phyloP scores from a whole-genome alignment of 2,113 vertebrate genomes.

The Dunckerocampus dactyliophorus region DNA sequence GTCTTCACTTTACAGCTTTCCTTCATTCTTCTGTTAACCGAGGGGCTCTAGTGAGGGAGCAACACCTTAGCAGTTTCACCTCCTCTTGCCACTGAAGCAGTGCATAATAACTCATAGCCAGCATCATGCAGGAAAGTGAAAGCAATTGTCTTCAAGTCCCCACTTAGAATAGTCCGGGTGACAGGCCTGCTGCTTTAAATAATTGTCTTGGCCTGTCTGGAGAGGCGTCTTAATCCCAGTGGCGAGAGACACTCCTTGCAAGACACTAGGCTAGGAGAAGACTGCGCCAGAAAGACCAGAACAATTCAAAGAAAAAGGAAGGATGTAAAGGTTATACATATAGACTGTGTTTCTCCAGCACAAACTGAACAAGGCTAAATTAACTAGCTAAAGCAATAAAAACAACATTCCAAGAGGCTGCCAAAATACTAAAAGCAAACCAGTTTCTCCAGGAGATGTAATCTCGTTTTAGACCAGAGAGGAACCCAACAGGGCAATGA shows the following conservation, averaged over 20 bases:
- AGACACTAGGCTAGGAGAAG: conserved; percentile 44
- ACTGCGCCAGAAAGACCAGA: conserved; percentile 49
- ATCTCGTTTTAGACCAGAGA: conserved; percentile 38
- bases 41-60: conserved; percentile 39
- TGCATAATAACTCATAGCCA: conserved; percentile 71
- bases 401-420: too few species aligned
- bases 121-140: conserved; percentile 50
- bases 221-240: conserved; percentile 72
- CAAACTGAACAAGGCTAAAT: too few species aligned
- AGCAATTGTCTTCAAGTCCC: conserved; percentile 71
- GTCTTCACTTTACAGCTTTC: conserved; percentile 20
- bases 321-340: too few species aligned
- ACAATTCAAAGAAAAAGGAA: conserved; percentile 54
- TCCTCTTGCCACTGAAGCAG: conserved; percentile 49
- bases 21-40: conserved; percentile 39
- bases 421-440: too few species aligned
- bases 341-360: too few species aligned
- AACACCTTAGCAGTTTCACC: conserved; percentile 48
- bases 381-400: too few species aligned
- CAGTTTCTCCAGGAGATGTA: conserved; percentile 45
- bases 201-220: conserved; percentile 71
- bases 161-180: conserved; percentile 73
- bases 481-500: conserved; percentile 45
- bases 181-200: conserved; percentile 74
- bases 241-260: conserved; percentile 65